Percentiles rank a stretch among this genome's conserved stretches.
These are phyloP conservation scores for Cydia splendana DNA, from an alignment of 1,140 invertebrate species.

Conservation along the genomic window DNA sequence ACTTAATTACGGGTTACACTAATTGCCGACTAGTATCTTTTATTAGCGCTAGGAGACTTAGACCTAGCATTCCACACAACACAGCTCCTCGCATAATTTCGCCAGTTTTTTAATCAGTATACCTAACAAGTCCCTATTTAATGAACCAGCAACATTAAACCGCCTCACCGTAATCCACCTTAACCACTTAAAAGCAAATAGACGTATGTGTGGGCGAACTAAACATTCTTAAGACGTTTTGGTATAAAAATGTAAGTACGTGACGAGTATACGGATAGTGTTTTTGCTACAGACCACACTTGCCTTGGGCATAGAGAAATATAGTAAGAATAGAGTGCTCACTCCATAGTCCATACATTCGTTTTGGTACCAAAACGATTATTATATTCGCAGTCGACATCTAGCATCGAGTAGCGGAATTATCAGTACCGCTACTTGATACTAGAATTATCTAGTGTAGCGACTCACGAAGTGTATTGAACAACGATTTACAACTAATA, in stretches of 20 bases:
- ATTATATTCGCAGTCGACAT: no score
- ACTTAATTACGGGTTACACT: no score
- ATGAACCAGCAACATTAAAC: not conserved
- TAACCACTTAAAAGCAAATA: not conserved
- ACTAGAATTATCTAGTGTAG: no score
- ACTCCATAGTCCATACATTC: no score
- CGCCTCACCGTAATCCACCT: not conserved
- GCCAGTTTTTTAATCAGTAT: conserved; percentile 4
- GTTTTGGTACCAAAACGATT: no score
- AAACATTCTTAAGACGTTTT: not conserved
- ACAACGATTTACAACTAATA: no score
- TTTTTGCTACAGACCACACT: not conserved
- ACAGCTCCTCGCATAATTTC: not conserved
- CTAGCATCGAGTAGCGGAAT: no score
- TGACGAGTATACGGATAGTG: not conserved
- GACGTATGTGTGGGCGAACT: not conserved
- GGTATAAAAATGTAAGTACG: not conserved
- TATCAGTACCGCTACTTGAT: no score
- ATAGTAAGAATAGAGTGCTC: no score
- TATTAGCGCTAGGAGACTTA: no score
- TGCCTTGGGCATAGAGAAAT: not conserved
- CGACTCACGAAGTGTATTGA: no score
- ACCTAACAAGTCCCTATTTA: not conserved
- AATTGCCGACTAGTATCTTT: no score
- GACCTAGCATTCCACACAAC: not conserved